Percentiles rank a stretch among this genome's conserved stretches.
Evolutionary conservation across 2,888 invertebrate species (phyloP).

Genomic region (Cosmorhoe ocellata): DNA sequence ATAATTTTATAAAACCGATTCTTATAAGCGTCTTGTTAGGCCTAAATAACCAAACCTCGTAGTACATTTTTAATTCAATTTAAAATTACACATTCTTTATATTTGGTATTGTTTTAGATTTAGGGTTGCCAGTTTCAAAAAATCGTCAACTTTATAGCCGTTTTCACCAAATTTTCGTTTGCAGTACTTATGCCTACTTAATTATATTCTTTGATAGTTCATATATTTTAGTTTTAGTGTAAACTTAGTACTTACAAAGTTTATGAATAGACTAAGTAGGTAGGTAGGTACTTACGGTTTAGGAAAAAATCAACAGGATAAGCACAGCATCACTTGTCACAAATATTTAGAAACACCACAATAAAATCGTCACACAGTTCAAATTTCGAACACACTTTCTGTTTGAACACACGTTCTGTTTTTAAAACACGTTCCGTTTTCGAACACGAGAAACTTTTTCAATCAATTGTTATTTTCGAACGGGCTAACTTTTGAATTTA

Average conservation of each 20-base stretch:
- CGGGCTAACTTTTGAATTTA: conserved; percentile 33
- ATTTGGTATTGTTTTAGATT: not conserved
- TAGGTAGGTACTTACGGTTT: conserved; percentile 65
- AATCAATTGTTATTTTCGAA: conserved; percentile 24
- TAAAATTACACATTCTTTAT: not conserved
- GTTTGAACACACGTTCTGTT: conserved; percentile 30
- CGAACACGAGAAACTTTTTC: conserved; percentile 34
- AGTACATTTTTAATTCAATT: no score
- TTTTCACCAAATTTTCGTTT: no score
- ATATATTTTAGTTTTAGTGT: no score
- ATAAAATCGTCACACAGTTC: conserved; percentile 56
- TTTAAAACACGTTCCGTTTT: conserved; percentile 37
- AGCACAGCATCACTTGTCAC: conserved; percentile 74
- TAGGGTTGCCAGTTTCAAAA: conserved; percentile 2
- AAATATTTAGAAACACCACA: conserved; percentile 53
- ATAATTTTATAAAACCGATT: not conserved
- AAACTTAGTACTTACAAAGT: no score
- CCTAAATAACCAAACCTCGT: conserved; percentile 35
- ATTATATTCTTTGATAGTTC: no score
- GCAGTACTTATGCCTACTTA: no score
- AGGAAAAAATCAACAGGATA: conserved; percentile 49
- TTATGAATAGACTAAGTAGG: no score
- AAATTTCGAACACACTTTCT: conserved; percentile 32
- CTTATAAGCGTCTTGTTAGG: conserved; percentile 50
- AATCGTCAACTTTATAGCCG: not conserved